Percentiles rank a stretch among this genome's conserved stretches.
phyloP scores from a whole-genome alignment of 1,140 invertebrate species.

The Listronotus oregonensis region DNA sequence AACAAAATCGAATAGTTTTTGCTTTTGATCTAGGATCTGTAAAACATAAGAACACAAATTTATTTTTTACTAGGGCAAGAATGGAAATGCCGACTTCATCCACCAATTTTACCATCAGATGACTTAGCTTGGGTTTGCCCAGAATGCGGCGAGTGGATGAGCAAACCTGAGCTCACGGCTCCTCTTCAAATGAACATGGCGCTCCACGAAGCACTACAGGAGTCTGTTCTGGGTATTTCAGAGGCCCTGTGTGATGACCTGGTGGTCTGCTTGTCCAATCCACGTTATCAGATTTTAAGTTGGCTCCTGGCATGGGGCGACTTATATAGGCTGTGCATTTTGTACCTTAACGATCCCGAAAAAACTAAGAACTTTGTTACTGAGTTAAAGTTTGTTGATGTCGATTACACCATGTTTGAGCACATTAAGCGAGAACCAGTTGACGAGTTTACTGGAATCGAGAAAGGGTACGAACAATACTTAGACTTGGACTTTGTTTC shows the following conservation, averaged over 20 bases:
- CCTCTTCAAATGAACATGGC: slow-evolving; percentile 49
- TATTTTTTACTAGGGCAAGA: slow-evolving; percentile 38
- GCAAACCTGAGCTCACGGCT: slow-evolving; percentile 44
- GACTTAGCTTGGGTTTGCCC: slow-evolving; percentile 49
- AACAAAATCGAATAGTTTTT: too few relatives aligned
- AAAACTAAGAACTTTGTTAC: slow-evolving; percentile 64
- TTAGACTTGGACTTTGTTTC: slow-evolving; percentile 46
- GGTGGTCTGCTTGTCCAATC: slow-evolving; percentile 64
- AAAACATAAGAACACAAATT: too few relatives aligned
- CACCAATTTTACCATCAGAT: slow-evolving; percentile 44
- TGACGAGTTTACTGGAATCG: slow-evolving; percentile 59
- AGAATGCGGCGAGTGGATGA: slow-evolving; percentile 49
- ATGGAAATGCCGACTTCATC: slow-evolving; percentile 53
- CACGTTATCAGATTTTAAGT: slow-evolving; percentile 65
- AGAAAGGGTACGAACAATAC: slow-evolving; percentile 63
- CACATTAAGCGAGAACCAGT: slow-evolving; percentile 60
- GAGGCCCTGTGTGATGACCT: slow-evolving; percentile 67
- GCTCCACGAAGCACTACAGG: slow-evolving; percentile 50
- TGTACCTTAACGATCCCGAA: slow-evolving; percentile 65
- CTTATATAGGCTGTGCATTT: slow-evolving; percentile 62
- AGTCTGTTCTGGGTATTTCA: slow-evolving; percentile 61
- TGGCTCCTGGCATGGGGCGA: slow-evolving; percentile 67
- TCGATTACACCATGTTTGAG: slow-evolving; percentile 69
- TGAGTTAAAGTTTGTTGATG: slow-evolving; percentile 67
- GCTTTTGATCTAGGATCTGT: too few relatives aligned